Evolutionary conservation across 2,113 vertebrate species (phyloP), one percentile per base, ranked within the genome.

Genomic region (Lepisosteus osseus): DNA sequence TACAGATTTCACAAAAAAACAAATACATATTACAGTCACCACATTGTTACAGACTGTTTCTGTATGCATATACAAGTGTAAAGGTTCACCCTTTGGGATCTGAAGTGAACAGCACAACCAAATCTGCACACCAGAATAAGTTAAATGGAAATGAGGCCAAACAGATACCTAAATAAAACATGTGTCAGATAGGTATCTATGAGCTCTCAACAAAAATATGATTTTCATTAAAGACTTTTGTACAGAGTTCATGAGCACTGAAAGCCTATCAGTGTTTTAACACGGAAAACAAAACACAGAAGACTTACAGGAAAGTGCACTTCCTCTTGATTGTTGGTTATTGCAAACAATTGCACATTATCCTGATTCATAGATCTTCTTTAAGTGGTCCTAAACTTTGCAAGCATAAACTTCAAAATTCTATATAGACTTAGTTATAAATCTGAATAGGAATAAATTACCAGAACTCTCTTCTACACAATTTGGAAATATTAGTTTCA

Each of bases 241-340:
- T 45, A 66, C 41, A 66, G 43, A 45, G 64, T 66, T 14, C 45
- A 66, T 44, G 64, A 41, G 45, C 45, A 45, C 11, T 66, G 64
- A 14, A 41, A 45, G 45, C 45, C 13, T 66, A 66, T 13, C 43
- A 12, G 42, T 42, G 2, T 45, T 9, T 3, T n/a, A 15, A 45
- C 12, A 47, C 42, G 45, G 43, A n/a, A 11, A 45, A 66, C 61
- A 54, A 6, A 64, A 42, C 43, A 13, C 61, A 45, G 47, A 64
- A 2, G 12, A 57, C 72, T 61, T 29, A 56, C 41, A 11, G 41
- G 54, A 47, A 74, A 75, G 55, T 69, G 44, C 62, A 70, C 65
- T 75, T 76, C 55, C 59, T 70, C 51, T 56, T 14, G 13, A 74
- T 72, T 17, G 42, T n/a, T 47, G 64, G 56, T 78, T 75, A 74